A percentile compares a stretch with the other conserved stretches of the same genome.
phyloP scores from a whole-genome alignment of 2,113 vertebrate genomes.

The Pterophyllum scalare region DNA sequence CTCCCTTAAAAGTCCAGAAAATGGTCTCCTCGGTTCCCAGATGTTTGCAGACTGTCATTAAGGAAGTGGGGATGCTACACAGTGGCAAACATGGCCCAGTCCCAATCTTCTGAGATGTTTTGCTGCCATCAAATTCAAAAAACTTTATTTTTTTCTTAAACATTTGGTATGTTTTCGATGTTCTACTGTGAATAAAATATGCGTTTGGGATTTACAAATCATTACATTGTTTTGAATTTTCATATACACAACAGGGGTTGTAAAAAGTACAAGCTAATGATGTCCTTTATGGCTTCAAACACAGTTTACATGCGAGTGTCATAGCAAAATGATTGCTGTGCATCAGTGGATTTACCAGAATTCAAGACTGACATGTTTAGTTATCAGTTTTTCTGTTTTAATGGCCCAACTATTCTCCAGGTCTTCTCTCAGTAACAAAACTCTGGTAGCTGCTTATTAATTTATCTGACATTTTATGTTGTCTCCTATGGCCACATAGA shows the following conservation, averaged over 20 bases:
- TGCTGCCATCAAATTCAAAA: neutral
- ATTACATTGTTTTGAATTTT: neutral
- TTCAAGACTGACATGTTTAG: neutral
- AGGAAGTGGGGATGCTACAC: no score
- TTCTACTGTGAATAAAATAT: neutral
- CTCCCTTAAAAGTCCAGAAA: neutral
- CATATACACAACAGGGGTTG: neutral
- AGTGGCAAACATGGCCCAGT: rapidly evolving
- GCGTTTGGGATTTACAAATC: neutral
- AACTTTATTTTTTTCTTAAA: neutral
- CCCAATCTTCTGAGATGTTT: neutral
- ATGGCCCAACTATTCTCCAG: neutral
- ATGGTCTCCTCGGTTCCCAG: neutral
- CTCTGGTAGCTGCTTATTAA: neutral
- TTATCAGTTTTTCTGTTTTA: neutral
- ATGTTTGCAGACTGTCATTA: neutral
- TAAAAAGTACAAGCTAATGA: neutral
- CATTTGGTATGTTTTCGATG: neutral
- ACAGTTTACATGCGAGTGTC: neutral
- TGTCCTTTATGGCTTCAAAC: neutral
- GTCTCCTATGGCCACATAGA: no score
- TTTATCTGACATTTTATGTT: neutral
- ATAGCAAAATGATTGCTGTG: neutral
- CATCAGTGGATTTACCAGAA: neutral
- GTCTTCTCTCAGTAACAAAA: no score